Conservation (phyloP, 2,113 vertebrate species). For the Hemicordylus capensis region DNA sequence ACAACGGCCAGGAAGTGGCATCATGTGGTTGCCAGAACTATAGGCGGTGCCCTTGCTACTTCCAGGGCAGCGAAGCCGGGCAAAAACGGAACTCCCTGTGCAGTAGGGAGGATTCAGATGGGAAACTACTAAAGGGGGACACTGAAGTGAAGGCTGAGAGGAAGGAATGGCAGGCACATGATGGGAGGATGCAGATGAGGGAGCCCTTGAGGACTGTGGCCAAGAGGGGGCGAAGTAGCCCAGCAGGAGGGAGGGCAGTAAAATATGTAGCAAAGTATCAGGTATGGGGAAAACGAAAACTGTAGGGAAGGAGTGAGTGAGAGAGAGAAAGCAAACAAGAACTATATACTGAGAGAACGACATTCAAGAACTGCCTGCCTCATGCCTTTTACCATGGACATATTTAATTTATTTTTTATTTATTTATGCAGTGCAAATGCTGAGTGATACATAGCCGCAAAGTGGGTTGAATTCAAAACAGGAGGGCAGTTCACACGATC, state of each 20-base stretch:
- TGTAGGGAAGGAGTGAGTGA: background rate
- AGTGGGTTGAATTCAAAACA: background rate
- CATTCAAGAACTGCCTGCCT: background rate
- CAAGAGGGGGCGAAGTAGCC: background rate
- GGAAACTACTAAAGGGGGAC: conserved; percentile 13
- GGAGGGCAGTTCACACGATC: too few species aligned
- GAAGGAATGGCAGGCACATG: background rate
- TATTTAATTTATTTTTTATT: background rate
- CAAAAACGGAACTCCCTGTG: background rate
- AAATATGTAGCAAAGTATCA: conserved; percentile 5
- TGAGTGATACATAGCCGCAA: background rate
- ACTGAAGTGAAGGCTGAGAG: background rate
- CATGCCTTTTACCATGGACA: background rate
- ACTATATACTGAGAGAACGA: background rate
- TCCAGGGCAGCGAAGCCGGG: background rate
- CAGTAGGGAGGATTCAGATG: background rate
- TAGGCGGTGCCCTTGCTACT: background rate
- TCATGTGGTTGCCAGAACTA: background rate
- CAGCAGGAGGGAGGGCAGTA: background rate
- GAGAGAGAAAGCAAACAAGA: background rate
- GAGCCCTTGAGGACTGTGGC: background rate
- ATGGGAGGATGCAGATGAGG: background rate
- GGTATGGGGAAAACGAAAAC: background rate
- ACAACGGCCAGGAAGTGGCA: background rate
- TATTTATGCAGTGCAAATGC: background rate